Evolutionary conservation across 1,140 invertebrate genomes (phyloP), one percentile per base, ranked within the genome.

Genomic region (Apis dorsata): DNA sequence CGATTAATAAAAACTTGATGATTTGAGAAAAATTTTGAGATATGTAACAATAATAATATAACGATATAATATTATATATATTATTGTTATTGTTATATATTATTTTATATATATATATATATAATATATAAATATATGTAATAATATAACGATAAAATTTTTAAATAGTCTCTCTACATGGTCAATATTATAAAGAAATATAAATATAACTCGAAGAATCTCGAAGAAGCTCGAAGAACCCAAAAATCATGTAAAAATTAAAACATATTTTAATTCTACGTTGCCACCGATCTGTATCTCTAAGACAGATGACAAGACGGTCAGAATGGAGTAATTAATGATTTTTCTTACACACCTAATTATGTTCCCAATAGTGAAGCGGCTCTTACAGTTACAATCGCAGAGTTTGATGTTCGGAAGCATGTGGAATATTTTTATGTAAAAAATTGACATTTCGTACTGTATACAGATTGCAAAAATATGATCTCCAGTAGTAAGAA

Each of bases 301-400:
- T n/a, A 21, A 76, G 28, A 3, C 28, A 44, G 21, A 59, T 17
- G 70, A 75, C 12, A 76, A 9, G 55, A 68, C 55, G 34, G 2
- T 13, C 53, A 73, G 2, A 81, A 59, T n/a, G 55, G 28, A 49
- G 15, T 65, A 55, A 13, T 51, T 19, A 76, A 57, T 57, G 19
- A 53, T 55, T 51, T 34, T 28, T 44, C 63, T 81, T 76, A 68
- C 19, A 68, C 53, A 59, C 24, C 55, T 81, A 76, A 13, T 24
- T 57, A 76, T 75, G 73, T 76, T 81, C 79, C 63, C 72, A 81
- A 65, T 53, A n/a, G 10, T 81, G 59, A 81, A 81, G 62, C 53
- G 53, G 68, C n/a, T 80, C 79, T 65, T 65, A 74, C 49, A 53
- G 51, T n/a, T 70, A 70, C 63, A 60, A 28, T 49, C 44, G 69